Conservation (phyloP, 1,140 invertebrate genomes). For the Drosophila kepulauana region DNA sequence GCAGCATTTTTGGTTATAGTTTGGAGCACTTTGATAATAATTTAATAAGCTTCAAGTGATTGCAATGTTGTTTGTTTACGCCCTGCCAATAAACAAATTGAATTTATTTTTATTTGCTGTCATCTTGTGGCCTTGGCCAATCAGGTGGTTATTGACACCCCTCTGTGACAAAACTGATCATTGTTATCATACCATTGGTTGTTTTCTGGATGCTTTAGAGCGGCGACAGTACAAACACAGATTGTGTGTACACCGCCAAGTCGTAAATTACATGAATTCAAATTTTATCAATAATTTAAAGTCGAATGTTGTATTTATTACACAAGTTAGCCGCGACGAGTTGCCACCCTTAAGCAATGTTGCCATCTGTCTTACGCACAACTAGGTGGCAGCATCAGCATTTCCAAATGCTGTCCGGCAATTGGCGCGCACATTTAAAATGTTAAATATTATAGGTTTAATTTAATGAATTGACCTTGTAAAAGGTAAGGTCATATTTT, state of each 20-base stretch:
- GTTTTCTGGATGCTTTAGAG: background rate
- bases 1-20: conserved; percentile 58
- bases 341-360: conserved; percentile 23
- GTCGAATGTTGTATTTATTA: conserved; percentile 69
- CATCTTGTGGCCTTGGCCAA: conserved; percentile 25
- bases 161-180: background rate
- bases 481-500: background rate
- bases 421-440: conserved; percentile 32
- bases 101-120: conserved; percentile 23
- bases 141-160: conserved; percentile 13
- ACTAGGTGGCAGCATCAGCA: conserved; percentile 15
- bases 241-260: background rate
- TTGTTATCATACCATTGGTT: conserved; percentile 39
- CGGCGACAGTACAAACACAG: conserved; percentile 21
- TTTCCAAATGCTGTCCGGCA: background rate
- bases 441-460: background rate
- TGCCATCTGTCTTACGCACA: background rate
- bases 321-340: conserved; percentile 50
- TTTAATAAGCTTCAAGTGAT: conserved; percentile 22
- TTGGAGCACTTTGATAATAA: background rate
- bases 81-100: conserved; percentile 26
- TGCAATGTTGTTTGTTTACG: conserved; percentile 16
- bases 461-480: background rate
- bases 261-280: conserved; percentile 45
- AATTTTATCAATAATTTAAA: conserved; percentile 43